Conservation (phyloP, 1,140 invertebrate species). For the Drosophila ogumai region DNA sequence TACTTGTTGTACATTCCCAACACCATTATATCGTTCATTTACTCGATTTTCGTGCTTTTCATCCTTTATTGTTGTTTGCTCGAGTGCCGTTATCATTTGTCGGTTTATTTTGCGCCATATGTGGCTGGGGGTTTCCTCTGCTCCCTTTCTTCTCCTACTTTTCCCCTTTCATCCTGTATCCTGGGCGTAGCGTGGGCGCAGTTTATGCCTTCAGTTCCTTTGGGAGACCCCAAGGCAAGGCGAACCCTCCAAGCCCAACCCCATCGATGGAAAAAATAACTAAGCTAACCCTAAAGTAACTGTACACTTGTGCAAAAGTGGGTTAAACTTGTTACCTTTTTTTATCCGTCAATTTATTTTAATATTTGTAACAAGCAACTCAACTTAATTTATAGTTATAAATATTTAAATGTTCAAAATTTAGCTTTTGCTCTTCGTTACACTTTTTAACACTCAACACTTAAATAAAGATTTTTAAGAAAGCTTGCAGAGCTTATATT, state of each 20-base stretch:
- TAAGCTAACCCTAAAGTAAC: conserved; percentile 4
- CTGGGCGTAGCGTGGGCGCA: conserved; percentile 19
- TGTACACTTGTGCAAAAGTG: conserved; percentile 1
- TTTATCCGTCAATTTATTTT: neutral
- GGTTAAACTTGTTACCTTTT: too few species aligned
- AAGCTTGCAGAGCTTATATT: neutral
- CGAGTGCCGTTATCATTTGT: conserved; percentile 82
- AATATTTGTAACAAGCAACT: too few species aligned
- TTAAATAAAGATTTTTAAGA: too few species aligned
- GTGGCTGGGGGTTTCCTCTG: conserved; percentile 33
- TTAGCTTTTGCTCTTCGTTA: too few species aligned
- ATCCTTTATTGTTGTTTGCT: conserved; percentile 82
- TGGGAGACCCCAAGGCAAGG: conserved; percentile 29
- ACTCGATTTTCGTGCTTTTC: conserved; percentile 74
- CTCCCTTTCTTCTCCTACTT: neutral
- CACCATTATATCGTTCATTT: conserved; percentile 80
- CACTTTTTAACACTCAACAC: too few species aligned
- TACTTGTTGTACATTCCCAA: conserved; percentile 74
- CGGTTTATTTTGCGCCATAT: conserved; percentile 75
- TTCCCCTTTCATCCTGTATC: neutral
- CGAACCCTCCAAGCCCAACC: conserved; percentile 13
- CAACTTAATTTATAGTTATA: neutral
- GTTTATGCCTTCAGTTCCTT: conserved; percentile 53
- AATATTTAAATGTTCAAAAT: neutral
- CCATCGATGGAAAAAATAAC: conserved; percentile 19